A percentile compares a stretch with the other conserved stretches of the same genome.
phyloP scores from a whole-genome alignment of 2,113 vertebrate species.

The Collichthys lucidus region DNA sequence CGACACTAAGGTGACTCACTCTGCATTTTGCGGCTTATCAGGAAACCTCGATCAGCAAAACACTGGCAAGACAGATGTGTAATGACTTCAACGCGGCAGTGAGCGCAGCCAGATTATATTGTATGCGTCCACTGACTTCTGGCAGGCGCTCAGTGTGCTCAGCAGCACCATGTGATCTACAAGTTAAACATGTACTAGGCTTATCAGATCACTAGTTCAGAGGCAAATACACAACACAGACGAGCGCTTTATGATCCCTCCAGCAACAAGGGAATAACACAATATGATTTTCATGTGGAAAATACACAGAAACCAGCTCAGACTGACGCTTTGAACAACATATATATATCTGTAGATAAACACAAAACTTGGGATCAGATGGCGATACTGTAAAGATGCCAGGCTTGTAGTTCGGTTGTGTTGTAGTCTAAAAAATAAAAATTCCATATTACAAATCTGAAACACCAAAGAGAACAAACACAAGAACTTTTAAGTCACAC shows the following conservation, averaged over 20 bases:
- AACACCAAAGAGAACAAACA: slow-evolving; percentile 7
- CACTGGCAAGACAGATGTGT: background rate
- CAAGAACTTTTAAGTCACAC: background rate
- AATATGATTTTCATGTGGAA: background rate
- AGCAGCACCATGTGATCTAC: background rate
- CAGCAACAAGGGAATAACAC: too few relatives aligned
- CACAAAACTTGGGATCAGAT: background rate
- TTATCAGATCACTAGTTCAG: slow-evolving; percentile 17
- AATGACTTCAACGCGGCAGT: background rate
- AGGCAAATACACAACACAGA: background rate
- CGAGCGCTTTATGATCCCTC: background rate
- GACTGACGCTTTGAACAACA: background rate
- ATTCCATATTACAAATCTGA: background rate
- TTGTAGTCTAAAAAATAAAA: background rate
- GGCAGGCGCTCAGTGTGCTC: background rate
- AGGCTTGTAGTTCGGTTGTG: background rate
- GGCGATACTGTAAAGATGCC: background rate
- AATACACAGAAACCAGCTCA: background rate
- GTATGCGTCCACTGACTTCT: background rate
- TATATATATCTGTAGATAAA: background rate
- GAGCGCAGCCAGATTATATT: background rate
- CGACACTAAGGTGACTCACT: background rate
- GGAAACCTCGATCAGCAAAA: background rate
- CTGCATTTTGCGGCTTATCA: background rate
- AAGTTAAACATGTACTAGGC: slow-evolving; percentile 8